These are phyloP conservation scores for Mactra quadrangularis DNA, from an alignment of 1,140 invertebrate genomes.

Conservation along the genomic window DNA sequence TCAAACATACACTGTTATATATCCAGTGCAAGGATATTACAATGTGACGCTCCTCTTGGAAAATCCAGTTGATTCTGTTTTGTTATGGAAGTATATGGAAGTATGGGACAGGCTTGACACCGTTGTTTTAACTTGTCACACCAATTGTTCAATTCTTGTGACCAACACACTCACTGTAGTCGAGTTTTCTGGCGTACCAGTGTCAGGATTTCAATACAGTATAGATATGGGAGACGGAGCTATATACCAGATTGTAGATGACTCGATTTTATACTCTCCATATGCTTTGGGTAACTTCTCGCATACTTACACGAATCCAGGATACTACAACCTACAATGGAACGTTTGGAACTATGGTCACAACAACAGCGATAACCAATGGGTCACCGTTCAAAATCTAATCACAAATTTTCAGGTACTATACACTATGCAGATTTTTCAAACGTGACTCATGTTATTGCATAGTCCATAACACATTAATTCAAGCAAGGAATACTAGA, in stretches of 20 bases:
- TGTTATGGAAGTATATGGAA: background rate
- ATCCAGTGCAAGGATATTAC: conserved; percentile 16
- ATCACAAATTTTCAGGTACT: conserved; percentile 23
- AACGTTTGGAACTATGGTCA: background rate
- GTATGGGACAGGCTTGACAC: conserved; percentile 4
- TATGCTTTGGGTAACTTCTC: background rate
- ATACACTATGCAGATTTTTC: too few species aligned
- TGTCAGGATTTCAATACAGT: conserved; percentile 19
- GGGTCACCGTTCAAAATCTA: conserved; percentile 8
- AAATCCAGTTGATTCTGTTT: background rate
- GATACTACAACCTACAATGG: conserved; percentile 13
- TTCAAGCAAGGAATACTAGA: too few species aligned
- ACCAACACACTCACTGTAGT: background rate
- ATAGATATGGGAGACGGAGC: conserved; percentile 18
- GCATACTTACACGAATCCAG: conserved; percentile 6
- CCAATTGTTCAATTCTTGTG: background rate
- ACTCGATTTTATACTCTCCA: conserved; percentile 2
- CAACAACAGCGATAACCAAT: background rate
- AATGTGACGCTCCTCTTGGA: background rate
- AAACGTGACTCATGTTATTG: too few species aligned
- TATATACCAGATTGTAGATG: background rate
- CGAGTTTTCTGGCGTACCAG: conserved; percentile 16
- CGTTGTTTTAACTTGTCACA: background rate
- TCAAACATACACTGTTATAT: background rate
- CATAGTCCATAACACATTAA: too few species aligned